Percentiles rank a stretch among this genome's conserved stretches.
Conservation (phyloP, 1,140 invertebrate species). For the Brachionus rubens region DNA sequence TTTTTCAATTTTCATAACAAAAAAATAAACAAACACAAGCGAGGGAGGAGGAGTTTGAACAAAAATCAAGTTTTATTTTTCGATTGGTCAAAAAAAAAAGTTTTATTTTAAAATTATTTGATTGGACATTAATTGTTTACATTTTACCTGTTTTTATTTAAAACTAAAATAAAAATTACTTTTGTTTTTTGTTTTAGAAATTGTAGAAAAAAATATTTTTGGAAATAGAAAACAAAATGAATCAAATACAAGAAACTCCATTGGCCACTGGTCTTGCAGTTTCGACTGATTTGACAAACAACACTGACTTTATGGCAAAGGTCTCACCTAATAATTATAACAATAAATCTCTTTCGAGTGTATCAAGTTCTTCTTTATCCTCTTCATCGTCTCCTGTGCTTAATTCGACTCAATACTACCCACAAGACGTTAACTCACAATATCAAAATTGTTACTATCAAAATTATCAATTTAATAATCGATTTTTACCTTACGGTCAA, state of each 20-base stretch:
- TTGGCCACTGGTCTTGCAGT: not conserved
- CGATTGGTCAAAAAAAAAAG: not conserved
- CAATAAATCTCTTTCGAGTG: conserved; percentile 11
- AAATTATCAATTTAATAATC: not conserved
- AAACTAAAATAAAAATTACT: not conserved
- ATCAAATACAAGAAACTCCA: conserved; percentile 20
- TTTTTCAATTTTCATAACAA: too few relatives aligned
- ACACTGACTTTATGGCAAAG: not conserved
- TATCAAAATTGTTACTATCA: conserved; percentile 15
- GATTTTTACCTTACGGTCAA: not conserved
- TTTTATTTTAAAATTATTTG: not conserved
- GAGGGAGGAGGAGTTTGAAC: not conserved
- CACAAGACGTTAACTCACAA: not conserved
- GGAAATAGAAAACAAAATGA: not conserved
- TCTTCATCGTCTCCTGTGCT: not conserved
- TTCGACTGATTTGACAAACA: not conserved
- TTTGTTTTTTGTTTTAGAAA: conserved; percentile 19
- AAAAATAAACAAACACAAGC: conserved; percentile 4
- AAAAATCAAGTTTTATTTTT: not conserved
- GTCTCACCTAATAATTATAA: not conserved
- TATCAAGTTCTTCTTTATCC: conserved; percentile 2
- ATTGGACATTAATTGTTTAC: too few relatives aligned
- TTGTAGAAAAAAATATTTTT: not conserved
- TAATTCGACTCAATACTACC: not conserved
- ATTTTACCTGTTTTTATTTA: not conserved